Base-by-base conservation (phyloP, 2,797 vertebrate genomes). In the Dryobates pubescens region DNA sequence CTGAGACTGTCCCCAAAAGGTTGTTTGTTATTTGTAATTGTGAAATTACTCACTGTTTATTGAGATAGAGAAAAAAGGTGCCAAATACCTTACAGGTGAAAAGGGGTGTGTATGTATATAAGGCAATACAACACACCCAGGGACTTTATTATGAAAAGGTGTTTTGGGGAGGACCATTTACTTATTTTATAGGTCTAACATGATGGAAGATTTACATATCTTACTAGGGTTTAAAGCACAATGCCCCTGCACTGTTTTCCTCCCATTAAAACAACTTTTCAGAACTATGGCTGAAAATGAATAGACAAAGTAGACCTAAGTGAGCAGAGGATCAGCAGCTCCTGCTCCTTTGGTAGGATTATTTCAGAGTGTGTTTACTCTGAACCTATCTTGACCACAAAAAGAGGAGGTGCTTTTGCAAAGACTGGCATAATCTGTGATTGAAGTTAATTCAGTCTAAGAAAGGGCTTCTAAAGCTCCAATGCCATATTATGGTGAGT, bases 141-240 rank as follows among this genome's bases (percentile, higher is more conserved):
- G 23, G 63, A 68, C 17, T 41, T 78, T 41, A 43, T 34, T 3
- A 68, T 62, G 36, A 72, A 64, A 61, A 23, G 3, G 10, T 51
- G 13, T 79, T 83, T 74, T 0, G 10, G 77, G 41, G 17, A 30
- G 47, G 18, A 38, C 2, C 1, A 62, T 61, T 67, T 70, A 36
- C 17, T 15, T 67, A 1, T 79, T 70, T 49, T 79, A 29, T 32
- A 70, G 24, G 11, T 88, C 26, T 70, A 72, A 51, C 8, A 32
- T 0, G 6, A 32, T 1, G 4, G 54, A 68, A 74, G 5, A 11
- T 45, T 75, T 76, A 70, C 0, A 2, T 12, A n/a, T 71, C 51
- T 23, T 7, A 26, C 15, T 34, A 41, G 24, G 20, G 71, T 57
- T 53, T 1, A 3, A 19, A 65, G 11, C n/a, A 64, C 17, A 62